These are phyloP conservation scores for Drosophila lini DNA, from an alignment of 1,140 invertebrate species.

Conservation along the genomic window DNA sequence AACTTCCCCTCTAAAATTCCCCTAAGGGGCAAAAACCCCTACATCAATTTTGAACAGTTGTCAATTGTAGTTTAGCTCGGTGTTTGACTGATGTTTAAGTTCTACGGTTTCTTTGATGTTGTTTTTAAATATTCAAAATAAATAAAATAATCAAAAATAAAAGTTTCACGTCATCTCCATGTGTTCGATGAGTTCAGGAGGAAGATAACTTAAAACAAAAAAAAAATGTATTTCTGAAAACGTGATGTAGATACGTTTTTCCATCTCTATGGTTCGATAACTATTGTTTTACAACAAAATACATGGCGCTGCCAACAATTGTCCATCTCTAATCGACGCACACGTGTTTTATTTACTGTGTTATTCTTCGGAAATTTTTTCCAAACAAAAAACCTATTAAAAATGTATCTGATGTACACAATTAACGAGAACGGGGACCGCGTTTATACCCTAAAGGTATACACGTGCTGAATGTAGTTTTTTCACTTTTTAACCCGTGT, in stretches of 20 bases:
- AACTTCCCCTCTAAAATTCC: too few species aligned
- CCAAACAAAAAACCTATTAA: conserved; percentile 26
- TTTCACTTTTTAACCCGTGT: conserved; percentile 24
- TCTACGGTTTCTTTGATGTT: too few species aligned
- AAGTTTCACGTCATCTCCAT: too few species aligned
- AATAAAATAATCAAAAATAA: too few species aligned
- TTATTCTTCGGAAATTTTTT: conserved; percentile 12
- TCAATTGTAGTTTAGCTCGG: too few species aligned
- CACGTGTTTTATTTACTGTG: conserved; percentile 66
- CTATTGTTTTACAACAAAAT: neutral
- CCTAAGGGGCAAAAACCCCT: too few species aligned
- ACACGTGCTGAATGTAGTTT: neutral
- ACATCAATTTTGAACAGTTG: too few species aligned
- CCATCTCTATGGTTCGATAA: neutral
- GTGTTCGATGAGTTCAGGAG: neutral
- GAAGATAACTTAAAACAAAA: neutral
- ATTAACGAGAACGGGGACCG: conserved; percentile 89
- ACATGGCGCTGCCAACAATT: neutral
- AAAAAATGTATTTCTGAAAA: neutral
- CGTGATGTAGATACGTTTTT: neutral
- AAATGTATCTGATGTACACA: conserved; percentile 92
- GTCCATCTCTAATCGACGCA: conserved; percentile 12
- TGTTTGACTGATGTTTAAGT: too few species aligned
- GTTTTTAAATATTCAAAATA: too few species aligned
- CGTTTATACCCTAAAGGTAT: conserved; percentile 90